Base-by-base conservation (phyloP, 2,888 invertebrate species). In the Napeogenes sylphis region DNA sequence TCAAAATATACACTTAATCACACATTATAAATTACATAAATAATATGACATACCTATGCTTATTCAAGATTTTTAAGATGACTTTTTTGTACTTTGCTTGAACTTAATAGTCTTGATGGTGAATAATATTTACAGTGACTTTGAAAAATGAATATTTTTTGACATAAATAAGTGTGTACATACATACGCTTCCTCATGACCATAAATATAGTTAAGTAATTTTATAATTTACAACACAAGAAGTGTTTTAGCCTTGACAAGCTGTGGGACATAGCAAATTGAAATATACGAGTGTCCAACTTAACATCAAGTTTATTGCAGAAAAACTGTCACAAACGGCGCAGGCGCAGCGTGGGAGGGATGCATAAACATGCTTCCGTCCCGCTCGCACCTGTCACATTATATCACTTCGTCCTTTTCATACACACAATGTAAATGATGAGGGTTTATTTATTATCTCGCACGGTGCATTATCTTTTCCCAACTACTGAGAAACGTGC, bases 251-350 rank as follows among this genome's bases (percentile, higher is more conserved):
- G 51, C 35, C 35, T 55, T 21, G 21, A 47, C 59, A 55, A n/a
- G 55, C 21, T 46, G 46, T 5, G 32, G 35, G 56, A 59, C 61
- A 62, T 62, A 61, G 67, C 67, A 63, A 67, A 65, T 65, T 67
- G 67, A 67, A 67, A 60, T 60, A 60, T 60, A 60, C 60, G 53
- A 42, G 30, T 62, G 62, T 64, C 68, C 64, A 62, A 64, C 60
- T 64, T 66, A 64, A 68, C 66, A 66, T 68, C 66, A 63, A 66
- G 77, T 79, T 83, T 79, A 81, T 79, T 73, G 78, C 77, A 80
- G 80, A 82, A 85, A 85, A 84, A 82, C 75, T 79, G 78, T 75
- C 79, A 79, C 80, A 73, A 72, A 63, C 66, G 77, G 80, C 83
- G 80, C 81, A 63, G 71, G 79, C 79, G 79, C 82, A 59, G 65